Evolutionary conservation across 2,888 invertebrate species (phyloP).

Genomic region (Polyommatus icarus): DNA sequence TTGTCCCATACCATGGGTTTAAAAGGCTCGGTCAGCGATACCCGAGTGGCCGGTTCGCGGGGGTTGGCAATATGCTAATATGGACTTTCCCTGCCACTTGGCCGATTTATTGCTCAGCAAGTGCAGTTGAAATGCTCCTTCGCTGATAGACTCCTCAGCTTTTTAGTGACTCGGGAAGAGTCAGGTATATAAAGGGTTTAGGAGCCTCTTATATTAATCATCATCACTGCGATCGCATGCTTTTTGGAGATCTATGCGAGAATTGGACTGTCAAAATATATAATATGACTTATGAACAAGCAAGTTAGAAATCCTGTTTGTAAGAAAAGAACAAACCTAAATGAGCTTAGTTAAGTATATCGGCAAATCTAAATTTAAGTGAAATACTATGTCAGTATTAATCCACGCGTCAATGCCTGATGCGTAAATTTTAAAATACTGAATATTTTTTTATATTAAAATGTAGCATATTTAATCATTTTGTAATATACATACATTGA

Average conservation of each 20-base stretch:
- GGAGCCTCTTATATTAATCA: not conserved
- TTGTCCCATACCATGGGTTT: not conserved
- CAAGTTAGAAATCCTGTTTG: not conserved
- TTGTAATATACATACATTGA: constrained; percentile 46
- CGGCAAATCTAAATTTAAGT: not conserved
- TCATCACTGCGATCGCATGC: not conserved
- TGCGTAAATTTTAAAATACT: not conserved
- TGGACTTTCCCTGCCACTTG: constrained; percentile 73
- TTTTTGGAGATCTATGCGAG: not conserved
- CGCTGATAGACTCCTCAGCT: constrained; percentile 19
- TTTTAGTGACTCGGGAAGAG: not conserved
- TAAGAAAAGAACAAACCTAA: not conserved
- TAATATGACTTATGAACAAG: not conserved
- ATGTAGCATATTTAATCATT: constrained; percentile 3
- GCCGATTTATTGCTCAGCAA: constrained; percentile 68
- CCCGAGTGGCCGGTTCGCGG: constrained; percentile 44
- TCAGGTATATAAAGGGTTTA: constrained; percentile 2
- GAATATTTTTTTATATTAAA: constrained; percentile 4
- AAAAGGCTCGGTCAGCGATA: constrained; percentile 8
- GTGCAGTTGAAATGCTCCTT: constrained; percentile 44
- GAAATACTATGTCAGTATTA: not conserved
- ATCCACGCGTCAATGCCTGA: not conserved
- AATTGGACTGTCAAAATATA: not conserved
- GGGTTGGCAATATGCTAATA: constrained; percentile 69
- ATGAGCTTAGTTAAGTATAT: not conserved